Conservation (phyloP, 2,888 invertebrate species). For the Tiliacea citrago region DNA sequence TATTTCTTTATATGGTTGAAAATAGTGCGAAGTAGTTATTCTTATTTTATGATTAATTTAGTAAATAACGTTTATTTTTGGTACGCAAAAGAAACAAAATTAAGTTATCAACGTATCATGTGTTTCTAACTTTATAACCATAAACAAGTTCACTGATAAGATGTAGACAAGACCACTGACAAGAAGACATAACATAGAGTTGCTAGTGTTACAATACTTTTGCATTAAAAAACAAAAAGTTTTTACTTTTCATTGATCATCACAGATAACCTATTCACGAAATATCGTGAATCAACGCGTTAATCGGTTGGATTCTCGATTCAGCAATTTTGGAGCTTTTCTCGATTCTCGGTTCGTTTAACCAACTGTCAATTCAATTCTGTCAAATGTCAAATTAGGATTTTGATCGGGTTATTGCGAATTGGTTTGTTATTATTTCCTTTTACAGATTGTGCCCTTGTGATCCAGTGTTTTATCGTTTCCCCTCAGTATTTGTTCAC, state of each 20-base stretch:
- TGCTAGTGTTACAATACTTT: not conserved
- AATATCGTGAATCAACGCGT: not conserved
- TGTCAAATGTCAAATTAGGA: slow-evolving; percentile 64
- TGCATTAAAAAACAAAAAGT: not conserved
- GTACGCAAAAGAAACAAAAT: too few species aligned
- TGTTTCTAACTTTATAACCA: slow-evolving; percentile 36
- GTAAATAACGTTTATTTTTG: not conserved
- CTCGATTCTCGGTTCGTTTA: not conserved
- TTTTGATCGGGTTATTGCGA: slow-evolving; percentile 66
- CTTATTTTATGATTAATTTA: not conserved
- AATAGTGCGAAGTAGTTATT: not conserved
- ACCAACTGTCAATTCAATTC: slow-evolving; percentile 61
- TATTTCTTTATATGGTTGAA: not conserved
- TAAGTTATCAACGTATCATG: not conserved
- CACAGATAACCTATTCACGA: not conserved
- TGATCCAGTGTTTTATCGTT: slow-evolving; percentile 39
- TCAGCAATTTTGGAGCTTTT: not conserved
- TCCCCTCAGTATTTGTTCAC: slow-evolving; percentile 22
- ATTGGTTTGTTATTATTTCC: slow-evolving; percentile 71
- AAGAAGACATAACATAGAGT: not conserved
- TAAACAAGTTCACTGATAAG: not conserved
- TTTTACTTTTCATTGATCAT: not conserved
- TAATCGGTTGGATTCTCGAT: not conserved
- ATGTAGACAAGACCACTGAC: not conserved
- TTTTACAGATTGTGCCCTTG: slow-evolving; percentile 55